These are phyloP conservation scores for Drosophila villosipedis DNA, from an alignment of 2,888 invertebrate species.

Conservation along the genomic window DNA sequence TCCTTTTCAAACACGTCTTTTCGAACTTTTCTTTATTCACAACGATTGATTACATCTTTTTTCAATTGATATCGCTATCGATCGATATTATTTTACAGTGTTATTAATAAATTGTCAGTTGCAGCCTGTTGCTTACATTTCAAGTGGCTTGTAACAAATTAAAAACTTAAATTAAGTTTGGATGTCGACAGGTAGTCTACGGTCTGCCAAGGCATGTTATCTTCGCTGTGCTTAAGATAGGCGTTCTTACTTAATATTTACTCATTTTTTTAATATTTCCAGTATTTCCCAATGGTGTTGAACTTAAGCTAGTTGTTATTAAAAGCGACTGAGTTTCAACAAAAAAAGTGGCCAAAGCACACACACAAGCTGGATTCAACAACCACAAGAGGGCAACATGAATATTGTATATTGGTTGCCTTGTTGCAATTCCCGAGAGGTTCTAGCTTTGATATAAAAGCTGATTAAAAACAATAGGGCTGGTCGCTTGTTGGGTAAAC, in stretches of 20 bases:
- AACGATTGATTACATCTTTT: not conserved
- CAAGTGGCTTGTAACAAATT: not conserved
- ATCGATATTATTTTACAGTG: not conserved
- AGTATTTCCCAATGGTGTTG: slow-evolving; percentile 26
- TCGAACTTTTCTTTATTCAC: not conserved
- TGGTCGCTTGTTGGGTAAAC: slow-evolving; percentile 30
- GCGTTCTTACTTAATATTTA: not conserved
- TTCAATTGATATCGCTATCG: not conserved
- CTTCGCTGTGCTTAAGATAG: not conserved
- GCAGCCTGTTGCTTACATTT: no score
- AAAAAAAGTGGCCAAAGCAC: not conserved
- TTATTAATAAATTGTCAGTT: no score
- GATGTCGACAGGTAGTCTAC: not conserved
- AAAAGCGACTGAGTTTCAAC: not conserved
- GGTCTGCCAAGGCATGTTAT: not conserved
- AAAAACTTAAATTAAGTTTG: not conserved
- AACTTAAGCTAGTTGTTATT: not conserved
- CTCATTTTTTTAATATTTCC: not conserved
- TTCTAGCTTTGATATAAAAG: not conserved
- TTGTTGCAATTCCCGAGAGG: slow-evolving; percentile 32
- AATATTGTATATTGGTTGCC: slow-evolving; percentile 38
- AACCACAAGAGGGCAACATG: slow-evolving; percentile 26
- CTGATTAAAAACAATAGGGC: slow-evolving; percentile 16
- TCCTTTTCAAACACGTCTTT: not conserved
- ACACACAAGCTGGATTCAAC: not conserved